Base-by-base conservation (phyloP, 2,888 invertebrate genomes). In the Auanema sp. region DNA sequence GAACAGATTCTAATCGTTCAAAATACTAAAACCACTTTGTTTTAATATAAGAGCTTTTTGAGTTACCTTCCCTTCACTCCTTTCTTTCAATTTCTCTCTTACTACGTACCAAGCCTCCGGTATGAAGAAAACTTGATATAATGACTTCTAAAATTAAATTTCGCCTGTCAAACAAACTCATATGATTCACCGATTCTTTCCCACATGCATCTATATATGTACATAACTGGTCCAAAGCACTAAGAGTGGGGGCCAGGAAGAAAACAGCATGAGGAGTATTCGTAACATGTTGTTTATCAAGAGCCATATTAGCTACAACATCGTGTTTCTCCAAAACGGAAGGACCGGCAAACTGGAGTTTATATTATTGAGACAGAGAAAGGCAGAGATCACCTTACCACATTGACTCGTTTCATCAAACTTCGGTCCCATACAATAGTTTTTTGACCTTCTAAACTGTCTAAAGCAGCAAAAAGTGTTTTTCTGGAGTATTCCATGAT, bases 361-460 rank as follows among this genome's bases (percentile, higher is more conserved):
- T 33, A 33, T 33, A 8, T 33, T 33, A 33, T 33, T 33, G 33
- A 16, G 24, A n/a, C 5, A 52, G 2, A 47, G 47, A 21, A 47
- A 3, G 16, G 47, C 16, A 47, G 21, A 47, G 21, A 33, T 33
- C 33, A 14, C n/a, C 21, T 14, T n/a, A 80, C 80, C 71, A 78
- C 54, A 61, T 78, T 73, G 21, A 82, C 70, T 40, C 69, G 62
- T 23, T 72, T 67, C 71, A 80, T 77, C 23, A 80, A 56, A 51
- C 63, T 68, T 11, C 70, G 54, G 41, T 73, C 80, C 81, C 81
- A 82, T 21, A 83, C 75, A 8, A 81, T 70, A 8, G 74, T 71
- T 58, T 79, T 81, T 21, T 66, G 62, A 16, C 82, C 81, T 21
- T 81, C 78, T 40, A 76, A 60, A 0, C 64, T 56, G 44, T 77